phyloP scores from a whole-genome alignment of 1,140 invertebrate genomes.

The Drosophila grimshawi region DNA sequence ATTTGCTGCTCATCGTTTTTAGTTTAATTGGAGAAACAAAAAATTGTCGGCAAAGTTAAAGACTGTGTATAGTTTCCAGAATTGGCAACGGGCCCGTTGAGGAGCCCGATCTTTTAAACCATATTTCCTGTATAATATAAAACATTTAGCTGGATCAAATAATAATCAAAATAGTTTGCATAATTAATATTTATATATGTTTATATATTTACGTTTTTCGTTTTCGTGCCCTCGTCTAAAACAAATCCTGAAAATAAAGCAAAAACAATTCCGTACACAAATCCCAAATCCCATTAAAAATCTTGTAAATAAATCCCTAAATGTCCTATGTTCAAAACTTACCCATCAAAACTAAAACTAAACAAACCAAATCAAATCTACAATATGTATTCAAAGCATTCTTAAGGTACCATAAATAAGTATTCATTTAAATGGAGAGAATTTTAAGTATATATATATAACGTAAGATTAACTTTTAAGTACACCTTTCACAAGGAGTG shows the following conservation, averaged over 20 bases:
- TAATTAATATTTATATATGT: slow-evolving; percentile 80
- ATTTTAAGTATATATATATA: slow-evolving; percentile 13
- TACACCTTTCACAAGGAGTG: slow-evolving; percentile 39
- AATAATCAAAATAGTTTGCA: slow-evolving; percentile 81
- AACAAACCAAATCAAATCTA: slow-evolving; percentile 48
- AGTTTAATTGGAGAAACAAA: slow-evolving; percentile 43
- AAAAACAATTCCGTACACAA: slow-evolving; percentile 49
- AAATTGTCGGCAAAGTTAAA: slow-evolving; percentile 41
- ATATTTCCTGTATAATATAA: slow-evolving; percentile 48
- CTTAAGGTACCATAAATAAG: slow-evolving; percentile 20
- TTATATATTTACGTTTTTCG: slow-evolving; percentile 76
- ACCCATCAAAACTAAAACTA: slow-evolving; percentile 45
- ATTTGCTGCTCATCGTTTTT: slow-evolving; percentile 43
- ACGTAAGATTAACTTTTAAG: slow-evolving; percentile 19
- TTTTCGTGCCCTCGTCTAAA: slow-evolving; percentile 83
- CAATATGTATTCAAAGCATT: slow-evolving; percentile 19
- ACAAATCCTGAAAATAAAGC: slow-evolving; percentile 61
- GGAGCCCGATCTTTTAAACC: slow-evolving; percentile 34
- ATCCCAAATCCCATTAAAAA: slow-evolving; percentile 56
- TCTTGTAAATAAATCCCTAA: slow-evolving; percentile 76
- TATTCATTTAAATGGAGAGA: not conserved
- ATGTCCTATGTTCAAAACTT: slow-evolving; percentile 78
- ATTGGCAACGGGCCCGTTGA: slow-evolving; percentile 52
- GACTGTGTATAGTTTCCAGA: slow-evolving; percentile 56
- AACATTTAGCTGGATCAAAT: slow-evolving; percentile 69